These are phyloP conservation scores for Amiota minor DNA, from an alignment of 2,888 invertebrate genomes.

Conservation along the genomic window DNA sequence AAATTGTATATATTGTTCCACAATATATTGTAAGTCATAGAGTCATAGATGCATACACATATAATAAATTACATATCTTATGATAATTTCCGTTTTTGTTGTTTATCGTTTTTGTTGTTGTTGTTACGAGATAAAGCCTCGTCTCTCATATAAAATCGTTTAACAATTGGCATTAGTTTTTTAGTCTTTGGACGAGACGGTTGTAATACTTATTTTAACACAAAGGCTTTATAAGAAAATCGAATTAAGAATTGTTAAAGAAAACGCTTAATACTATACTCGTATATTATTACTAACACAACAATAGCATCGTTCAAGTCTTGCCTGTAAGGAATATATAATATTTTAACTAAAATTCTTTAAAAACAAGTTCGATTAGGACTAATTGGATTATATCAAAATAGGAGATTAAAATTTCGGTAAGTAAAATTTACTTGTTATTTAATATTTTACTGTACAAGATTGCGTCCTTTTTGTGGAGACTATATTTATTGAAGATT, in stretches of 20 bases:
- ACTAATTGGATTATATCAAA: no score
- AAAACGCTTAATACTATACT: neutral
- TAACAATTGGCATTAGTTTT: constrained; percentile 51
- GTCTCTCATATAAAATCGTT: constrained; percentile 52
- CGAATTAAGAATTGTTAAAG: neutral
- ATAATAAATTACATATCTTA: constrained; percentile 4
- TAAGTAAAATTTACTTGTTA: no score
- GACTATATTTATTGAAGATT: no score
- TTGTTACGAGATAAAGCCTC: neutral
- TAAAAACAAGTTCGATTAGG: no score
- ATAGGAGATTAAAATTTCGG: no score
- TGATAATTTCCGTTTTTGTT: constrained; percentile 15
- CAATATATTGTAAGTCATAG: constrained; percentile 4
- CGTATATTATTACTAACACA: no score
- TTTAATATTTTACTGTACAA: no score
- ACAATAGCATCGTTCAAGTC: no score
- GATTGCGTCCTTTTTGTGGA: no score
- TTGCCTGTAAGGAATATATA: no score
- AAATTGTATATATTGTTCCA: constrained; percentile 10
- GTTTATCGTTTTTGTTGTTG: neutral
- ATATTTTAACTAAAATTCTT: no score
- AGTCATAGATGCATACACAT: neutral
- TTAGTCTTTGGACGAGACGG: constrained; percentile 49
- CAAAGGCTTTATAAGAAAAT: neutral
- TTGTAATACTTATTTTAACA: constrained; percentile 40